Evolutionary conservation across 2,888 invertebrate species (phyloP).

Genomic region (Cephus spinipes): DNA sequence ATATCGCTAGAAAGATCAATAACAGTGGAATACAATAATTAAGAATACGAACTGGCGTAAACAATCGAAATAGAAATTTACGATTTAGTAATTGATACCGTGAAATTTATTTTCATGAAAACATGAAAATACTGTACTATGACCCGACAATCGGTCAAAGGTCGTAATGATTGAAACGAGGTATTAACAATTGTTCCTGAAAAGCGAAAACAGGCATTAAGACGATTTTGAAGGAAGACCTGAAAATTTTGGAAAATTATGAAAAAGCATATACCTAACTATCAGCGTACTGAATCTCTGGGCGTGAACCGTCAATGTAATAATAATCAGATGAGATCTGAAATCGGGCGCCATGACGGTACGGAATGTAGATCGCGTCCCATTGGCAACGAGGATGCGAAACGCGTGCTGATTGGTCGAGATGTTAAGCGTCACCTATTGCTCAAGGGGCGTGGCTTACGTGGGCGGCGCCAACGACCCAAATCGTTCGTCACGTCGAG

Average conservation of each 20-base stretch:
- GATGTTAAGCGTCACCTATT: conserved; percentile 19
- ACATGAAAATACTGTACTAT: neutral
- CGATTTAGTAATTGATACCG: neutral
- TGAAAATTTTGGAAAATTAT: neutral
- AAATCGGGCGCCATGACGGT: conserved; percentile 46
- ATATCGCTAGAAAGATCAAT: neutral
- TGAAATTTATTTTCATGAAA: neutral
- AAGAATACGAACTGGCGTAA: neutral
- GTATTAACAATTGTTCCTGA: neutral
- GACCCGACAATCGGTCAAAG: neutral
- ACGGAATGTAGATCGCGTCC: neutral
- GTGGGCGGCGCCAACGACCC: conserved; percentile 42
- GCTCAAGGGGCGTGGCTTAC: conserved; percentile 25
- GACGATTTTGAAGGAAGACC: neutral
- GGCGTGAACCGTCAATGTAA: neutral
- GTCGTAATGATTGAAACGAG: neutral
- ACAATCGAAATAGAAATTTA: neutral
- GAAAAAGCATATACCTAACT: neutral
- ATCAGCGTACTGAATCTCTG: neutral
- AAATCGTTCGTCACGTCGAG: conserved; percentile 27
- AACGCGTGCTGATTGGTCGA: conserved; percentile 18
- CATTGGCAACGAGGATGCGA: conserved; percentile 14
- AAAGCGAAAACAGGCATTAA: neutral
- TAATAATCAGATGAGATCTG: neutral
- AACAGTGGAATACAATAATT: neutral